These are phyloP conservation scores for Lichenostomus cassidix DNA, from an alignment of 2,113 vertebrate species.

Conservation along the genomic window DNA sequence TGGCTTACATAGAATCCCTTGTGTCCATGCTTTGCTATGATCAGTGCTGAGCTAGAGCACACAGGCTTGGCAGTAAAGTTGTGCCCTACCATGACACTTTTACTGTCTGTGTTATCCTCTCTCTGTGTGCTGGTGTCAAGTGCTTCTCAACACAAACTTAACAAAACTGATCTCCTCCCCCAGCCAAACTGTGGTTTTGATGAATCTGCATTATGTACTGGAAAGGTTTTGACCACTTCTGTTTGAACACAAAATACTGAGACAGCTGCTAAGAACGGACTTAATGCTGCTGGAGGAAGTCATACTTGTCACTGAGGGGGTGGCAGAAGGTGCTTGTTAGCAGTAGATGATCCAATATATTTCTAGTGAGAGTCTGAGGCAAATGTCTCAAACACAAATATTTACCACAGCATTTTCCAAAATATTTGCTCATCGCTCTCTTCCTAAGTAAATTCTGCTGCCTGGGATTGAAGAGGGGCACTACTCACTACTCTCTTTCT, in stretches of 20 bases:
- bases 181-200: not conserved
- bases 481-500: not conserved
- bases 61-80: not conserved
- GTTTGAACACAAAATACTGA: slow-evolving; percentile 1
- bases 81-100: rapidly evolving
- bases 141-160: not conserved
- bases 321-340: not conserved
- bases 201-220: not conserved
- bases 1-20: not conserved
- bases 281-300: not conserved
- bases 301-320: not conserved
- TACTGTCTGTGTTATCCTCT: not conserved
- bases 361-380: not conserved
- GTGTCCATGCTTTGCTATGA: not conserved
- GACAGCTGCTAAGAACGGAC: not conserved
- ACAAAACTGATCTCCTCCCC: not conserved
- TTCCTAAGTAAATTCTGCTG: not conserved
- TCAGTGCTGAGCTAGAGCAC: not conserved
- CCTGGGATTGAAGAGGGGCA: not conserved
- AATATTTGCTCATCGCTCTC: not conserved
- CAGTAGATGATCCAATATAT: not conserved
- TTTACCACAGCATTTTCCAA: not conserved
- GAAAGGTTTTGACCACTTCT: not conserved
- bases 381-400: not conserved
- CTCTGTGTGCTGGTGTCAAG: not conserved